A percentile compares a stretch with the other conserved stretches of the same genome.
These are phyloP conservation scores for Saxicola maurus DNA, from an alignment of 2,797 vertebrate genomes.

Conservation along the genomic window DNA sequence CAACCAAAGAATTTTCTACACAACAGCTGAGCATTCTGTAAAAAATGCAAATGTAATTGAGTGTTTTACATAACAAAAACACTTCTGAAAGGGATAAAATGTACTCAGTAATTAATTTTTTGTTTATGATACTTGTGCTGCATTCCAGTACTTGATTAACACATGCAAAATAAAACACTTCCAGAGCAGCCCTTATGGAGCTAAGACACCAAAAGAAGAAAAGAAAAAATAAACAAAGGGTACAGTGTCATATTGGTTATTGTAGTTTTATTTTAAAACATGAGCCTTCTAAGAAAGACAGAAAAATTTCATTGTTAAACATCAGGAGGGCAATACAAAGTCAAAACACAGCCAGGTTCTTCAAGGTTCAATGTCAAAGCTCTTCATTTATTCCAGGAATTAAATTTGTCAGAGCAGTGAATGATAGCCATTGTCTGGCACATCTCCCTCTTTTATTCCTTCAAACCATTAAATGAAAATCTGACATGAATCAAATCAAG, in stretches of 20 bases:
- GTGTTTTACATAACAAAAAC: slow-evolving; percentile 43
- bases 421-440: slow-evolving; percentile 44
- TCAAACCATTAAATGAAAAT: slow-evolving; percentile 56
- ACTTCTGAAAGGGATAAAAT: slow-evolving; percentile 31
- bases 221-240: not conserved
- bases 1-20: not conserved
- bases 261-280: not conserved
- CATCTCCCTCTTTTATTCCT: slow-evolving; percentile 42
- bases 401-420: slow-evolving; percentile 58
- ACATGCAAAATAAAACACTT: not conserved
- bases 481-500: slow-evolving; percentile 59
- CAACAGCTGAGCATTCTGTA: slow-evolving; percentile 7
- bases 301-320: slow-evolving; percentile 1
- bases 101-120: slow-evolving; percentile 38
- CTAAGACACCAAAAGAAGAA: not conserved
- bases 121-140: slow-evolving; percentile 15
- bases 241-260: not conserved
- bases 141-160: slow-evolving; percentile 30
- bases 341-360: slow-evolving; percentile 26
- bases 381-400: slow-evolving; percentile 54
- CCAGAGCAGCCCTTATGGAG: not conserved
- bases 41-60: slow-evolving; percentile 46
- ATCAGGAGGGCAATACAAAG: not conserved
- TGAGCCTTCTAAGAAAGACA: not conserved
- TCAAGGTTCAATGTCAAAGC: slow-evolving; percentile 22